Percentiles rank a stretch among this genome's conserved stretches.
These are phyloP conservation scores for Sapajus apella DNA, from an alignment of 2,113 vertebrate species.

Conservation along the genomic window DNA sequence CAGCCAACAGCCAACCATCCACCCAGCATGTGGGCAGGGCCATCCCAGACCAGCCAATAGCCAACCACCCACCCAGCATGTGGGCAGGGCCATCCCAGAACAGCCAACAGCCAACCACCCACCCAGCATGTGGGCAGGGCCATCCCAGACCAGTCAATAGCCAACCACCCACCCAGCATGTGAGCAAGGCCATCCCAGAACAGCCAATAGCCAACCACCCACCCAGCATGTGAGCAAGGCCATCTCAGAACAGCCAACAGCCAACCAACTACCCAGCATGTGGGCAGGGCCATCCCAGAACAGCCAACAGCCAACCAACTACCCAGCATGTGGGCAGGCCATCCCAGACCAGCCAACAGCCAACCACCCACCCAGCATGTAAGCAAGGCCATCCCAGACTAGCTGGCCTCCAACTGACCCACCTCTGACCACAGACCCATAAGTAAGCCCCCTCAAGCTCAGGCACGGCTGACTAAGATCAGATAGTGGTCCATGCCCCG, in stretches of 20 bases:
- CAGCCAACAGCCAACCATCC: background rate
- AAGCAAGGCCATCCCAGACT: background rate
- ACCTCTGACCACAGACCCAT: accelerated
- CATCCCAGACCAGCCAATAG: background rate
- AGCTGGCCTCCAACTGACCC: background rate
- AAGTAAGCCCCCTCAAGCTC: background rate
- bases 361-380: background rate
- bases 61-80: background rate
- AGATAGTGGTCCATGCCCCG: background rate
- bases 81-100: background rate
- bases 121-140: background rate
- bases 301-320: background rate
- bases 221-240: background rate
- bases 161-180: background rate
- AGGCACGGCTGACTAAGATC: background rate
- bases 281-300: background rate
- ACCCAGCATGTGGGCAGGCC: background rate
- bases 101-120: background rate
- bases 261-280: background rate
- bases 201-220: background rate
- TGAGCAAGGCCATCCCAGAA: background rate
- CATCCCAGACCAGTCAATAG: background rate
- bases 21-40: background rate
- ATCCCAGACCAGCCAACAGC: background rate
- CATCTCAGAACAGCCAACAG: background rate